Percentiles rank a stretch among this genome's conserved stretches.
These are phyloP conservation scores for Psilopsiagon aymara DNA, from an alignment of 2,113 vertebrate species.

Conservation along the genomic window DNA sequence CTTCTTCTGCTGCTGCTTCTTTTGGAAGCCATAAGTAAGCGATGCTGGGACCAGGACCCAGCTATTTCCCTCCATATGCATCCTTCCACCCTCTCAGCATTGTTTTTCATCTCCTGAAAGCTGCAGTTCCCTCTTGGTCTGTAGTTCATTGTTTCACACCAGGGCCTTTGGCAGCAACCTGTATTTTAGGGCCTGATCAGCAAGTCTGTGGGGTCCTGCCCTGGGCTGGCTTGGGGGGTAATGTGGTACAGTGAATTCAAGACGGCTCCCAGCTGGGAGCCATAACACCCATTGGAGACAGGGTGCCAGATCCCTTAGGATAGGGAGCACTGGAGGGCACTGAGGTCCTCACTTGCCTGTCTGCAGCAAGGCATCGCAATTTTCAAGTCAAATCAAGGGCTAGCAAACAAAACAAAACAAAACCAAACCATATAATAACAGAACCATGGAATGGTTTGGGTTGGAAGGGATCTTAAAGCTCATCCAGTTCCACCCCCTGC, in stretches of 20 bases:
- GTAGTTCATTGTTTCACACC: not conserved
- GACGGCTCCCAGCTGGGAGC: not conserved
- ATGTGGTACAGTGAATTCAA: not conserved
- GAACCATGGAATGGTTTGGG: not conserved
- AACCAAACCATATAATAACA: not conserved
- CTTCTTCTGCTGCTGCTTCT: not conserved
- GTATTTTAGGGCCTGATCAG: constrained; percentile 28
- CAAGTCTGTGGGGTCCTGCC: not conserved
- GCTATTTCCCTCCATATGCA: not conserved
- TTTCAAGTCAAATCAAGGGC: constrained; percentile 1
- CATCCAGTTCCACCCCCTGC: not conserved
- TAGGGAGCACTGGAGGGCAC: not conserved
- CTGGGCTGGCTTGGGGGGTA: not conserved
- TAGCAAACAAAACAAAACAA: not conserved
- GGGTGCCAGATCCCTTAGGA: not conserved
- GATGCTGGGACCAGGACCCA: not conserved
- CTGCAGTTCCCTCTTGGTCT: not conserved
- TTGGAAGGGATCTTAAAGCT: not conserved
- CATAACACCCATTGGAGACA: not conserved
- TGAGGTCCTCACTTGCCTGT: rapidly evolving
- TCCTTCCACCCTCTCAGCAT: not conserved
- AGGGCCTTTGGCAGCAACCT: not conserved
- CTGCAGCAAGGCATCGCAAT: not conserved
- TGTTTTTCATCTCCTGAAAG: not conserved
- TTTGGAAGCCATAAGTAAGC: not conserved